phyloP scores from a whole-genome alignment of 1,140 invertebrate species.

The Hetaerina americana region DNA sequence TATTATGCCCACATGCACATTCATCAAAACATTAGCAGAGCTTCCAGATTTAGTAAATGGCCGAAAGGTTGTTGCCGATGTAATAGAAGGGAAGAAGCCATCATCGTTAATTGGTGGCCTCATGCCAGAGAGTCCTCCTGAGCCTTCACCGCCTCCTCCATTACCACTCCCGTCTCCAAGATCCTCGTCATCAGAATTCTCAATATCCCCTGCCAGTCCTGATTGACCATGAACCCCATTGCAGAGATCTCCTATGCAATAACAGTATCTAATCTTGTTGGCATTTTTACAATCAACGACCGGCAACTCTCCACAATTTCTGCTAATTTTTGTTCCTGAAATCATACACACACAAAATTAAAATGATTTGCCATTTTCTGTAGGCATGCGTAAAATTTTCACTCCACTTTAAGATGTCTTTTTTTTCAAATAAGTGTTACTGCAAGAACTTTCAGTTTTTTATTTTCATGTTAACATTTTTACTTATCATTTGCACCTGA shows the following conservation, averaged over 20 bases:
- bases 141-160: background rate
- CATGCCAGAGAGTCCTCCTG: background rate
- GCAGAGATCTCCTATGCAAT: constrained; percentile 35
- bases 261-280: constrained; percentile 34
- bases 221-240: constrained; percentile 25
- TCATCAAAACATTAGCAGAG: background rate
- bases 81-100: background rate
- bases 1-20: background rate
- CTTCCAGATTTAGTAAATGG: background rate
- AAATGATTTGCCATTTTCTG: too few species aligned
- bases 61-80: background rate
- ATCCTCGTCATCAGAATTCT: constrained; percentile 1
- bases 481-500: too few species aligned
- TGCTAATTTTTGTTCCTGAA: constrained; percentile 32
- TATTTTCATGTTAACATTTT: too few species aligned
- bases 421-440: too few species aligned
- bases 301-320: constrained; percentile 32
- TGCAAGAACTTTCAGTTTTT: too few species aligned
- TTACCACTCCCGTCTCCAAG: background rate
- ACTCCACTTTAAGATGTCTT: too few species aligned
- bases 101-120: background rate
- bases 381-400: too few species aligned
- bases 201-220: constrained; percentile 13
- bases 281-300: constrained; percentile 33
- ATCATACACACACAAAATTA: too few species aligned